phyloP scores from a whole-genome alignment of 2,888 invertebrate species.

The Lydus trimaculatus region DNA sequence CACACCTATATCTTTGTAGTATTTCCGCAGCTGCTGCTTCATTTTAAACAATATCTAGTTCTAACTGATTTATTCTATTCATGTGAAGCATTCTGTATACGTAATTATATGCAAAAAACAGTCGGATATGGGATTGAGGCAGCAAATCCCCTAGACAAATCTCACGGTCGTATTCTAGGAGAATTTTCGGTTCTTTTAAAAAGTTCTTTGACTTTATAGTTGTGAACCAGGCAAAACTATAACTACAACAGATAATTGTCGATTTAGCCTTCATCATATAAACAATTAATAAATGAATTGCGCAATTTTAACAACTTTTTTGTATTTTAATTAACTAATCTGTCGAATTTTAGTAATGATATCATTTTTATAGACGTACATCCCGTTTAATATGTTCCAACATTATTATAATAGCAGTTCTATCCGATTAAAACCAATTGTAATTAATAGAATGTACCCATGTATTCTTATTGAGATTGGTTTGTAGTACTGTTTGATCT shows the following conservation, averaged over 20 bases:
- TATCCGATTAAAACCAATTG: conserved; percentile 28
- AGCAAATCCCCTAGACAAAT: background rate
- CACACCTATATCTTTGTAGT: no score
- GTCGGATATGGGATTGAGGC: no score
- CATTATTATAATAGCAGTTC: conserved; percentile 20
- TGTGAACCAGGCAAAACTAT: background rate
- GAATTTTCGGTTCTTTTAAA: background rate
- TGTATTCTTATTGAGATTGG: background rate
- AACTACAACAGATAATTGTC: background rate
- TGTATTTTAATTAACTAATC: no score
- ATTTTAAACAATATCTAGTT: no score
- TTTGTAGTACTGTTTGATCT: background rate
- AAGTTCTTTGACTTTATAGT: background rate
- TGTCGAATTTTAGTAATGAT: background rate
- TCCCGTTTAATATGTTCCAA: background rate
- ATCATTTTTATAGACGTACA: background rate
- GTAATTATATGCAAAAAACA: no score
- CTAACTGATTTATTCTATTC: no score
- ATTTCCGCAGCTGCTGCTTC: no score
- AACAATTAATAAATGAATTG: background rate
- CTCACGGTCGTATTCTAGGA: background rate
- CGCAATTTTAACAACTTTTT: background rate
- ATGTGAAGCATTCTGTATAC: no score
- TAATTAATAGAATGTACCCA: background rate
- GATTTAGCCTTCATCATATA: no score